Conservation (phyloP, 2,888 invertebrate genomes). For the Odontomyia ornata region DNA sequence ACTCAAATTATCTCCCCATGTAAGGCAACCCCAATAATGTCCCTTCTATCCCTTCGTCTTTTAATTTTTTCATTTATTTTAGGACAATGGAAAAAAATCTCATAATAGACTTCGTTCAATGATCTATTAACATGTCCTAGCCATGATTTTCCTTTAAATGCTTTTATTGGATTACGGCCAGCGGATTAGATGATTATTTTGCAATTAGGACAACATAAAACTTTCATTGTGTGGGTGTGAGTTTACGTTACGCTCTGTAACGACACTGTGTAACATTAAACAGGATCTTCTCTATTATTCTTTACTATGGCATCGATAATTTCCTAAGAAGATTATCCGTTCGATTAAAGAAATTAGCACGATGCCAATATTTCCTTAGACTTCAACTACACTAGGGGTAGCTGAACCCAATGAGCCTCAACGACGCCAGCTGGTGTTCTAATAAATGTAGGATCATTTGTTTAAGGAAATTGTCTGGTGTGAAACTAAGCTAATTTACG, state of each 20-base stretch:
- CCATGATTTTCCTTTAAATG: background rate
- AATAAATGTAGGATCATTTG: too few relatives aligned
- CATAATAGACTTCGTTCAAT: background rate
- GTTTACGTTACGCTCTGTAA: too few relatives aligned
- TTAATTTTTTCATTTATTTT: background rate
- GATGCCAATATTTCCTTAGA: background rate
- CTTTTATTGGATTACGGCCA: background rate
- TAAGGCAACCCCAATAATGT: too few relatives aligned
- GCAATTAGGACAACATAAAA: background rate
- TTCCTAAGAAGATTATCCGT: conserved; percentile 5
- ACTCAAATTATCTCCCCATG: too few relatives aligned
- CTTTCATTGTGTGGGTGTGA: background rate
- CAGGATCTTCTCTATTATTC: background rate
- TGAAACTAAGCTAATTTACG: too few relatives aligned
- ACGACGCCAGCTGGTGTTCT: too few relatives aligned
- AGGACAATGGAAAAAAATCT: background rate
- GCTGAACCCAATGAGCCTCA: too few relatives aligned
- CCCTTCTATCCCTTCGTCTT: background rate
- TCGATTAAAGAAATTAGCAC: conserved; percentile 6
- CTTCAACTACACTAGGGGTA: too few relatives aligned
- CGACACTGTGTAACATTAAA: background rate
- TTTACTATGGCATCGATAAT: background rate
- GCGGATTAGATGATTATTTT: background rate
- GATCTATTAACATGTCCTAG: background rate
- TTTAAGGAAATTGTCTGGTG: too few relatives aligned